Base-by-base conservation (phyloP, 1,140 invertebrate species). In the Drosophila subpulchrella region DNA sequence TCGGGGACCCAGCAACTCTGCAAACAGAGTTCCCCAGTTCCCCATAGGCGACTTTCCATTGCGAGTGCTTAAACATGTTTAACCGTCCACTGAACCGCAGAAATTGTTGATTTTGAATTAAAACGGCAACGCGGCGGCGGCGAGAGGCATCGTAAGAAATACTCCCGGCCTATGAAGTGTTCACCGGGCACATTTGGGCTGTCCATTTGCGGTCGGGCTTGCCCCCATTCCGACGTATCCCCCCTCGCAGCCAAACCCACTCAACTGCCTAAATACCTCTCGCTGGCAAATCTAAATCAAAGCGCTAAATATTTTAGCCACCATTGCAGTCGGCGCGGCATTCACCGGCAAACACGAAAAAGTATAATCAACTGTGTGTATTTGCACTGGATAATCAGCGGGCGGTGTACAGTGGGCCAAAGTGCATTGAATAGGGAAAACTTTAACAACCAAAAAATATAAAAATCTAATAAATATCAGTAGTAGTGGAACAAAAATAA, bases 71-170 rank as follows among this genome's bases (percentile, higher is more conserved):
- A 88, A 88, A 88, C 84, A 75, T 84, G 83, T 89, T 88, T 88
- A 88, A 88, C 84, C 84, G 84, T 88, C 76, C 83, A 71, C 84
- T 88, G 83, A 88, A 88, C 83, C 84, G 83, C 83, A 84, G 47
- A 88, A 88, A 88, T 80, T 84, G 83, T 88, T 89, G 83, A 89
- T 88, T 89, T 88, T 88, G 83, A 89, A 88, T 88, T 88, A 88
- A 88, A 88, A 89, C 75, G 66, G 58, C 71, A 54, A 32, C 48
- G 57, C 38, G 41, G 53, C 41, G 41, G 53, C 41, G 34, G 41
- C 44, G 46, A 46, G 47, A 53, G 56, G 47, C 68, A 53, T 55
- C 68, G 46, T 82, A 86, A 86, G 82, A 86, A 86, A 88, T 70
- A 66, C 11, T 32, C n/a, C 24, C 39, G 12, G 48, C 83, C 53